phyloP scores from a whole-genome alignment of 2,888 invertebrate genomes.

The Aphidoletes aphidimyza region DNA sequence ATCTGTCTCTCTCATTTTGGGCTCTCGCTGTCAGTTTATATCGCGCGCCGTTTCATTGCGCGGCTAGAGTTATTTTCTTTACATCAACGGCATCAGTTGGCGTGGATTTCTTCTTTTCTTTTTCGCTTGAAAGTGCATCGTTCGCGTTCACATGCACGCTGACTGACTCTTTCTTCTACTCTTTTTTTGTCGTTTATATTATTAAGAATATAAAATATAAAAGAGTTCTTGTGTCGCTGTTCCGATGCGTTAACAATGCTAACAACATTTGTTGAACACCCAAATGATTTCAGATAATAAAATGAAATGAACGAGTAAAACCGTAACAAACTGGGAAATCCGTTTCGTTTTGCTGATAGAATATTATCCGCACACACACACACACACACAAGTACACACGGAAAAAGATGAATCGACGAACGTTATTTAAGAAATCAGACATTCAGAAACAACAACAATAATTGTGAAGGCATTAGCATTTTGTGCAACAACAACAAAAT shows the following conservation, averaged over 20 bases:
- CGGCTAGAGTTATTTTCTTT: neutral
- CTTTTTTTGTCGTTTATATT: no score
- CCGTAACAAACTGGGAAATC: conserved; percentile 27
- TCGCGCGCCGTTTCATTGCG: neutral
- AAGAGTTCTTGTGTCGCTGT: neutral
- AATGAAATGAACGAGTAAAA: neutral
- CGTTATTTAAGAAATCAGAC: no score
- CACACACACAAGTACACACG: no score
- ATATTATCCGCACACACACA: no score
- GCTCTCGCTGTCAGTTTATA: no score
- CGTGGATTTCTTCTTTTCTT: neutral
- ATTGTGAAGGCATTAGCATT: no score
- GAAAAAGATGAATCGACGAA: no score
- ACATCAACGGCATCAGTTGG: conserved; percentile 21
- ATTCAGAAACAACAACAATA: no score
- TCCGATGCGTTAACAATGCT: neutral
- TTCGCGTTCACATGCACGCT: no score
- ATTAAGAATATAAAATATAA: conserved; percentile 33
- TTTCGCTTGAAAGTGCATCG: neutral
- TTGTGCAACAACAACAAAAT: no score
- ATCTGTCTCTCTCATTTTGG: neutral
- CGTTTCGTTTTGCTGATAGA: no score
- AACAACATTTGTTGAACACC: neutral
- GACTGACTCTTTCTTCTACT: no score
- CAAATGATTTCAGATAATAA: neutral